A percentile compares a stretch with the other conserved stretches of the same genome.
These are phyloP conservation scores for Dendrolimus pini DNA, from an alignment of 2,888 invertebrate genomes.

Conservation along the genomic window DNA sequence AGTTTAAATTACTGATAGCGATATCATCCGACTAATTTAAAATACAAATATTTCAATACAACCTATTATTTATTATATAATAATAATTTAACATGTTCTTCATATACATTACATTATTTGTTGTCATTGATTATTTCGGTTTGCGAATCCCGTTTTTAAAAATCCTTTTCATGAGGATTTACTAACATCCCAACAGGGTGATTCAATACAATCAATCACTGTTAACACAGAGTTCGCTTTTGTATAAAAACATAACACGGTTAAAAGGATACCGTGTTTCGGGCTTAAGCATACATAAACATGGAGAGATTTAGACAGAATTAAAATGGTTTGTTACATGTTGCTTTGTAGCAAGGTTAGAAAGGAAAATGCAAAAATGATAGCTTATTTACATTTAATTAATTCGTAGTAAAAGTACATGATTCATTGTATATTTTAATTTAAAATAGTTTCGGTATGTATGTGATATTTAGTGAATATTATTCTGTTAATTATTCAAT, in stretches of 20 bases:
- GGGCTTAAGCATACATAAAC: not conserved
- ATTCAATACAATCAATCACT: constrained; percentile 22
- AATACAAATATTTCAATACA: too few relatives aligned
- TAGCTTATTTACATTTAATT: not conserved
- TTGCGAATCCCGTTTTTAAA: constrained; percentile 6
- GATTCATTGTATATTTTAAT: too few relatives aligned
- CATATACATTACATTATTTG: not conserved
- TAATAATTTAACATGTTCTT: not conserved
- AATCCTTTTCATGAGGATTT: constrained; percentile 10
- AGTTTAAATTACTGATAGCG: too few relatives aligned
- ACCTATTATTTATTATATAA: too few relatives aligned
- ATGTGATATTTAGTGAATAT: too few relatives aligned
- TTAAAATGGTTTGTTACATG: not conserved
- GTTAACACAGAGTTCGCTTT: constrained; percentile 10
- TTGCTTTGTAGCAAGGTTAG: not conserved
- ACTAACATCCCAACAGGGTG: constrained; percentile 16
- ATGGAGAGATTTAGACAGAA: not conserved
- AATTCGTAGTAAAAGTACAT: not conserved
- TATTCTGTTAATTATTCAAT: too few relatives aligned
- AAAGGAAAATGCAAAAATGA: not conserved
- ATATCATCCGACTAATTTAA: too few relatives aligned
- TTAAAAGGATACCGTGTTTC: not conserved
- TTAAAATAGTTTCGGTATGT: too few relatives aligned
- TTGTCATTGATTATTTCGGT: not conserved
- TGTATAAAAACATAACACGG: not conserved